Conservation (phyloP, 92 coral and sea anemone genomes). For the Galaxea fascicularis region DNA sequence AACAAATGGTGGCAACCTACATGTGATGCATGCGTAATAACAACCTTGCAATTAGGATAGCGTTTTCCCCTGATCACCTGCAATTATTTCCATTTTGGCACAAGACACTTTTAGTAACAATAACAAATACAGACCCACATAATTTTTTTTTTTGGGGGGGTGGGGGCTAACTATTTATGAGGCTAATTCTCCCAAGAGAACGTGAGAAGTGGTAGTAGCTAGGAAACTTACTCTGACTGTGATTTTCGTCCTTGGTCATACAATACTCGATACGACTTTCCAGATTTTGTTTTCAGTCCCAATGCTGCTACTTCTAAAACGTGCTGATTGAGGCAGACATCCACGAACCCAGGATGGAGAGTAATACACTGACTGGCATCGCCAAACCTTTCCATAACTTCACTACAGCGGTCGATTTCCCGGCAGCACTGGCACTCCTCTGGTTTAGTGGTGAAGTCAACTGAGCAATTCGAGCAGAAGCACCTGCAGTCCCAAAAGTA, state of each 20-base stretch:
- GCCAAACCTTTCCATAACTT: too few species aligned
- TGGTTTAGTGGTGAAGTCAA: too few species aligned
- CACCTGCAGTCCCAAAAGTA: too few species aligned
- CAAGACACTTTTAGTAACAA: constrained; percentile 4
- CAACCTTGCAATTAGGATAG: too few species aligned
- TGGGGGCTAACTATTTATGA: neutral
- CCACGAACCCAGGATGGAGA: constrained; percentile 53
- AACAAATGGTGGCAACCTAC: too few species aligned
- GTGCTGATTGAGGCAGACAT: constrained; percentile 58
- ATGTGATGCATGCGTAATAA: too few species aligned
- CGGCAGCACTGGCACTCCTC: too few species aligned
- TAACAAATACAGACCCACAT: constrained; percentile 11
- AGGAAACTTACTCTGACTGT: neutral
- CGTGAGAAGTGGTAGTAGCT: neutral
- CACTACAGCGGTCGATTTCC: too few species aligned
- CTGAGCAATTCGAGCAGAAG: too few species aligned
- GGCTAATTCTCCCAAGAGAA: too few species aligned
- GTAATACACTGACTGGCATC: neutral
- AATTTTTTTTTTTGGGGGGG: neutral
- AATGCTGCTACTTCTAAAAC: constrained; percentile 64
- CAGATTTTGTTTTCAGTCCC: constrained; percentile 39
- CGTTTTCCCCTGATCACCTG: too few species aligned
- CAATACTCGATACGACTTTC: neutral
- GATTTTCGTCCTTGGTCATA: neutral
- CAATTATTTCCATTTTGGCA: constrained; percentile 1